A percentile compares a stretch with the other conserved stretches of the same genome.
phyloP scores from a whole-genome alignment of 2,797 vertebrate species.

The Gymnoscopelus microlampas region DNA sequence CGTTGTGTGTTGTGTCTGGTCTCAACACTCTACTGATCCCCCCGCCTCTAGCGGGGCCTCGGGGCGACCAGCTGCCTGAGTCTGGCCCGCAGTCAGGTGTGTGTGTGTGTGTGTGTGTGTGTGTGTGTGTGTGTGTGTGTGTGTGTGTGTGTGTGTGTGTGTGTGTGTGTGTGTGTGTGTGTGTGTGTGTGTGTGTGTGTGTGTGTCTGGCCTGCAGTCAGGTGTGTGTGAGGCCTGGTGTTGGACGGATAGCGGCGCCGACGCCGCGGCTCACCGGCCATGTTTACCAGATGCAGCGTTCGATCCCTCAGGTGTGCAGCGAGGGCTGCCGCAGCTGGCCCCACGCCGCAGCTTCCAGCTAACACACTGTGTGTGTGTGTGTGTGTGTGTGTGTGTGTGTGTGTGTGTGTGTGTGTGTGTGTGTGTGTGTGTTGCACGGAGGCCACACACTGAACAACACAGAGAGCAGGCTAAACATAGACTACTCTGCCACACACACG shows the following conservation, averaged over 20 bases:
- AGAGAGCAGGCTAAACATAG: too few relatives aligned
- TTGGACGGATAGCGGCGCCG: constrained; percentile 26
- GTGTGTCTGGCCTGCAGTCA: constrained; percentile 63
- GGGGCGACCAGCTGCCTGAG: too few relatives aligned
- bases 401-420: too few relatives aligned
- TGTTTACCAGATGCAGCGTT: constrained; percentile 76
- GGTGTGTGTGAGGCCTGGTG: constrained; percentile 50
- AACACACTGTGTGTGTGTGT: constrained; percentile 34
- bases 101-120: constrained; percentile 17
- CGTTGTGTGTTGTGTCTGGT: too few relatives aligned
- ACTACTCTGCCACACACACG: constrained; percentile 40
- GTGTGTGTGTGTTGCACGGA: too few relatives aligned
- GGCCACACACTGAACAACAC: too few relatives aligned
- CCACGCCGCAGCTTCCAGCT: constrained; percentile 51
- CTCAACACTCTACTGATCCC: too few relatives aligned
- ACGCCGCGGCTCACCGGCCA: constrained; percentile 16
- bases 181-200: constrained; percentile 27
- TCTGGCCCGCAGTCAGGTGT: background rate
- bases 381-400: too few relatives aligned
- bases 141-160: constrained; percentile 2
- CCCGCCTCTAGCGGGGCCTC: too few relatives aligned
- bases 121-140: constrained; percentile 20
- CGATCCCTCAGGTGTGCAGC: constrained; percentile 69
- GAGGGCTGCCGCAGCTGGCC: constrained; percentile 58
- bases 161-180: constrained; percentile 5